Conservation (phyloP, 2,888 invertebrate genomes). For the Dilophus febrilis region DNA sequence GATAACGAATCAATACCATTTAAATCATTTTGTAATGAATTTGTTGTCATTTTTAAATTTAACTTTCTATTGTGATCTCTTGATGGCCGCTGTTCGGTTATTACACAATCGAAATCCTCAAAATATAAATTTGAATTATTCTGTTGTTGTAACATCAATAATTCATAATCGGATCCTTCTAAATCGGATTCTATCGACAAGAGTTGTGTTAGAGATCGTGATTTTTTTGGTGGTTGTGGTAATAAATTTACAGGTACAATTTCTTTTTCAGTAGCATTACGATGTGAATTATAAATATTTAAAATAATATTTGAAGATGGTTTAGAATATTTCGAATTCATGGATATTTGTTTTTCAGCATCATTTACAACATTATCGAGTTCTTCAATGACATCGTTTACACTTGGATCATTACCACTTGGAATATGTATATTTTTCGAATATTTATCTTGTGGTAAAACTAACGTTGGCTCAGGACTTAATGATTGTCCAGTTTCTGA, state of each 20-base stretch:
- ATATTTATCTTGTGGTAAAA: slow-evolving; percentile 34
- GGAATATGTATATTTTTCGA: slow-evolving; percentile 7
- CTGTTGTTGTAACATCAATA: slow-evolving; percentile 34
- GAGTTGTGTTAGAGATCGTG: slow-evolving; percentile 52
- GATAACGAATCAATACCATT: slow-evolving; percentile 16
- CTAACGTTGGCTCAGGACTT: slow-evolving; percentile 44
- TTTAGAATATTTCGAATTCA: slow-evolving; percentile 16
- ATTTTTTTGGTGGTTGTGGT: slow-evolving; percentile 64
- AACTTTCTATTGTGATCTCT: slow-evolving; percentile 11
- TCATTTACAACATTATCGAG: slow-evolving; percentile 69
- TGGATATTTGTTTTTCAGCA: slow-evolving; percentile 48
- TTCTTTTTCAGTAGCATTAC: slow-evolving; percentile 35
- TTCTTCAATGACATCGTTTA: slow-evolving; percentile 77
- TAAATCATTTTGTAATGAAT: slow-evolving; percentile 14
- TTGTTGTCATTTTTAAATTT: slow-evolving; percentile 16
- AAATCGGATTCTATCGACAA: slow-evolving; percentile 43
- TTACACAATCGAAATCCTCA: slow-evolving; percentile 36
- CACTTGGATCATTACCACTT: slow-evolving; percentile 57
- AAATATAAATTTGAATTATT: slow-evolving; percentile 35
- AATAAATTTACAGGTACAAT: slow-evolving; percentile 62
- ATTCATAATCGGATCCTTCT: slow-evolving; percentile 27
- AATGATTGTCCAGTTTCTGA: slow-evolving; percentile 55
- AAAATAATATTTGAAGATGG: slow-evolving; percentile 11
- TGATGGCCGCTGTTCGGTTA: too few relatives aligned
- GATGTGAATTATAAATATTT: slow-evolving; percentile 14